Evolutionary conservation across 2,113 vertebrate species (phyloP), one percentile per base, ranked within the genome.

Genomic region (Nannospalax galili): DNA sequence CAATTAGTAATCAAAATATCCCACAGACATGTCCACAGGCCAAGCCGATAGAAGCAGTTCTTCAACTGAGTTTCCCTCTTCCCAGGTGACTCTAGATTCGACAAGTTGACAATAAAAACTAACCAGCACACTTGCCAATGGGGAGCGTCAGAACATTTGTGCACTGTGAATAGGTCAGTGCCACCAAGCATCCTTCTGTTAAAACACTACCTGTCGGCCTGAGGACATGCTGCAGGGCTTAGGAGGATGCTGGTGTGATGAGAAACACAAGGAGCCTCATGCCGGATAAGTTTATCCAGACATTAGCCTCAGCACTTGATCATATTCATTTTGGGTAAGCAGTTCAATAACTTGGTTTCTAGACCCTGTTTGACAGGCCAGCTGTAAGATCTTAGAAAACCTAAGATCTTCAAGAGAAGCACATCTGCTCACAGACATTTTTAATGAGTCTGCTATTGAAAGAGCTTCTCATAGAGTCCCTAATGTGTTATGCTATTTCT

Each of bases 261-360:
- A 65, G 5, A 35, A 60, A 4, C 35, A 4, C 24, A 48, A 40
- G 32, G 10, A 30, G 58, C 24, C 0, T n/a, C 56, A 4, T 1
- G 20, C 56, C 45, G 3, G 1, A 4, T 0, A 22, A 74, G 24
- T 7, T 0, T 40, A 45, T 12, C 58, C 64, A 65, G 58, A 69
- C 6, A 0, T 30, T 65, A 37, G 26, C 28, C 35, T 6, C 17
- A 65, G 1, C 0, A 1, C 62, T n/a, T 2, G 45, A 0, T 10
- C 40, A 1, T 42, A 48, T 40, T 22, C 7, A 2, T 56, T 74
- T 89, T 89, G 20, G 14, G 52, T 28, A 26, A 5, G 22, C 42
- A 28, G 30, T 48, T 37, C 1, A 0, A 1, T 1, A 3, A 35
- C 52, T 62, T 37, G 20, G 62, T 30, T 75, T 81, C 73, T 69